A percentile compares a stretch with the other conserved stretches of the same genome.
phyloP scores from a whole-genome alignment of 2,888 invertebrate genomes.

The Stenodera caucasica region DNA sequence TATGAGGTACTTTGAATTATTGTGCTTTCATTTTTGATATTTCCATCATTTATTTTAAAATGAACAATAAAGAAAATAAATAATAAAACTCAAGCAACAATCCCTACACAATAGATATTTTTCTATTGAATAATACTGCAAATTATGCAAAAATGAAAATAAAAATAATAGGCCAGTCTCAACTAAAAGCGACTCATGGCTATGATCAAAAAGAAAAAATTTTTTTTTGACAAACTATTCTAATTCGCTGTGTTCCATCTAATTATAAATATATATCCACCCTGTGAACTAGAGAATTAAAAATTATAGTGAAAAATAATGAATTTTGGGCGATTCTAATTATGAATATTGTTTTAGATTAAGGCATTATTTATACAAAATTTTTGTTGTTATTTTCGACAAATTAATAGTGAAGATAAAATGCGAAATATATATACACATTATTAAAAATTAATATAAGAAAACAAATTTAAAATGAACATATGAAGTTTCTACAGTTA shows the following conservation, averaged over 20 bases:
- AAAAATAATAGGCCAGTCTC: slow-evolving; percentile 37
- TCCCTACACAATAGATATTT: too few species aligned
- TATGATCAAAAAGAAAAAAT: slow-evolving; percentile 27
- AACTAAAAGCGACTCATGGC: too few species aligned
- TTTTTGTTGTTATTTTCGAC: too few species aligned
- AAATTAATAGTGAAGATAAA: slow-evolving; percentile 24
- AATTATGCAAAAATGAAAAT: background rate
- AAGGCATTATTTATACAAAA: slow-evolving; percentile 37
- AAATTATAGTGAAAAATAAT: slow-evolving; percentile 34
- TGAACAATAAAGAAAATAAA: slow-evolving; percentile 19
- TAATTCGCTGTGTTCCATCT: slow-evolving; percentile 49
- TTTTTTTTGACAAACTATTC: slow-evolving; percentile 34
- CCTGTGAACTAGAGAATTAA: slow-evolving; percentile 47
- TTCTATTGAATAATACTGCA: background rate
- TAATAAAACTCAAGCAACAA: background rate
- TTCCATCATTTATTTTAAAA: slow-evolving; percentile 21
- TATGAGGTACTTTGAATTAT: slow-evolving; percentile 35
- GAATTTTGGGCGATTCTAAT: slow-evolving; percentile 7
- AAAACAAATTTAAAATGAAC: slow-evolving; percentile 37
- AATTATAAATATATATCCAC: slow-evolving; percentile 43
- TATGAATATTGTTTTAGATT: slow-evolving; percentile 44
- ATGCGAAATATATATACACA: slow-evolving; percentile 37
- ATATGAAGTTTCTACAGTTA: slow-evolving; percentile 1
- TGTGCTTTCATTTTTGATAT: slow-evolving; percentile 30
- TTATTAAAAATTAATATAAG: slow-evolving; percentile 27